phyloP scores from a whole-genome alignment of 2,113 vertebrate species.

The Shinisaurus crocodilurus region DNA sequence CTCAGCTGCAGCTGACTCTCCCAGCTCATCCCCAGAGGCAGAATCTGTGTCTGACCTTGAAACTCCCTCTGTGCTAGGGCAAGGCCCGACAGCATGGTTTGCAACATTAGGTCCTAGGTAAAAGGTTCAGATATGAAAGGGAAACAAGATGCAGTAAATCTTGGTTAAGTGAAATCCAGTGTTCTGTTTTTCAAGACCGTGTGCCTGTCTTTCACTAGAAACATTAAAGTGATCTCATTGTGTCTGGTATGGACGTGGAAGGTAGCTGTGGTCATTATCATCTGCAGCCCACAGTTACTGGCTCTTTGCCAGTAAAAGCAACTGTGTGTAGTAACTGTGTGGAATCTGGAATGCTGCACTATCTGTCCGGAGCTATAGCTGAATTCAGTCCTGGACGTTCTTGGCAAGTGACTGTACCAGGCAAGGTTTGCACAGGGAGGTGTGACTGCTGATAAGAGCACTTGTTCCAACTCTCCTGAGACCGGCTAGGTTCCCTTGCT shows the following conservation, averaged over 20 bases:
- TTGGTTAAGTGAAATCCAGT: not conserved
- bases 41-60: too few relatives aligned
- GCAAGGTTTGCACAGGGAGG: not conserved
- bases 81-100: too few relatives aligned
- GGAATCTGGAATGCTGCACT: not conserved
- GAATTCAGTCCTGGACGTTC: not conserved
- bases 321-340: not conserved
- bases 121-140: not conserved
- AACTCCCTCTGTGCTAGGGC: too few relatives aligned
- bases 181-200: not conserved
- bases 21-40: too few relatives aligned
- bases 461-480: not conserved
- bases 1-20: too few relatives aligned
- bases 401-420: not conserved
- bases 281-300: not conserved
- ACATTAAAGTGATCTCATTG: not conserved
- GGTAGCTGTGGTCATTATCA: not conserved
- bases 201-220: not conserved
- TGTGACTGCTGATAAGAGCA: not conserved
- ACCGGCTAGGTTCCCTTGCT: not conserved
- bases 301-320: not conserved
- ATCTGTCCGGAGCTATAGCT: not conserved
- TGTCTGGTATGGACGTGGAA: not conserved
- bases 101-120: not conserved
- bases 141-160: not conserved